Conservation (phyloP, 35 echinoderm and acorn worm species). For the Hemicentrotus pulcherrimus region DNA sequence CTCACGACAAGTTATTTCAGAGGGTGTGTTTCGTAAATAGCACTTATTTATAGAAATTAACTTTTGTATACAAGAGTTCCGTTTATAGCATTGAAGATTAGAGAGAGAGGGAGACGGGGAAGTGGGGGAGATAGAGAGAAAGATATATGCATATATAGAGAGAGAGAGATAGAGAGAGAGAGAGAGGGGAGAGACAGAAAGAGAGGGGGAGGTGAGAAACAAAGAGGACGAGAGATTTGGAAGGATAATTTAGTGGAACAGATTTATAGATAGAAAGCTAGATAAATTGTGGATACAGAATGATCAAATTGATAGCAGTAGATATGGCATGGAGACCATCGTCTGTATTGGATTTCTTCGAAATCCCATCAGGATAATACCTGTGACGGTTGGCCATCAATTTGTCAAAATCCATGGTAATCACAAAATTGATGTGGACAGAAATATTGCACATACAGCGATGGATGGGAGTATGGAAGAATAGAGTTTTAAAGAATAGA, state of each 20-base stretch:
- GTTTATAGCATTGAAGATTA: neutral
- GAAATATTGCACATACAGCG: neutral
- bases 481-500: too few species aligned
- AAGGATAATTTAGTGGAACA: neutral
- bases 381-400: neutral
- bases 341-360: neutral
- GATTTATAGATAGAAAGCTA: too few species aligned
- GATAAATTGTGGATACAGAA: too few species aligned
- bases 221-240: neutral
- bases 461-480: too few species aligned
- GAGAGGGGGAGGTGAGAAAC: neutral
- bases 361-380: neutral
- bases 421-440: neutral
- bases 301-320: too few species aligned
- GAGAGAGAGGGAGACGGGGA: too few species aligned
- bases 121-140: too few species aligned
- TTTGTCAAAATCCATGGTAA: conserved; percentile 14
- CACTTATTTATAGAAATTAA: neutral
- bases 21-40: neutral
- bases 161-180: too few species aligned
- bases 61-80: neutral
- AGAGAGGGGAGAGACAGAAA: too few species aligned
- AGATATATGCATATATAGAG: too few species aligned
- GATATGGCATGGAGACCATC: neutral
- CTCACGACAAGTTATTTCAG: neutral